Base-by-base conservation (phyloP, 2,113 vertebrate genomes). In the Percina caprodes region DNA sequence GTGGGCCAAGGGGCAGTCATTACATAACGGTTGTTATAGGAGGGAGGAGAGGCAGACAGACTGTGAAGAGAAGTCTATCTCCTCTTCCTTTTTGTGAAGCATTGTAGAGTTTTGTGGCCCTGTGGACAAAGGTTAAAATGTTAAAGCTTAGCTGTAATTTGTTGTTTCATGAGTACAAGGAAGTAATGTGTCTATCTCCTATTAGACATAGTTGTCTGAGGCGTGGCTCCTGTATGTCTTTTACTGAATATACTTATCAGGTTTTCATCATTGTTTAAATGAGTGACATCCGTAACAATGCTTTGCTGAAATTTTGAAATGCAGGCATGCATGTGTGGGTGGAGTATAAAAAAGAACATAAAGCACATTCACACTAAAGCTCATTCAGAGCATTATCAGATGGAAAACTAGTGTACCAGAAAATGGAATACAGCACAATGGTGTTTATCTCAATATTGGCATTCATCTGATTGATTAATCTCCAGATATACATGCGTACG, bases 291-390 rank as follows among this genome's bases (percentile, higher is more conserved):
- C 13, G 4, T 66, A 35, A 56, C 33, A 63, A 30, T 14, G 15
- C 58, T 67, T 19, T 48, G 30, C 15, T 67, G n/a, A 1, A 12
- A 82, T 84, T 88, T 26, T 56, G 46, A 76, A 75, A 80, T 76
- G 45, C 19, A 69, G 42, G 21, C 23, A 35, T 59, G 18, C 30
- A 4, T 13, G 23, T 49, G 26, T 23, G 48, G 33, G 45, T 54
- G 30, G 12, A 8, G 42, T n/a, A 3, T 0, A 63, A 6, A 61
- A 5, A 46, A 18, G 6, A 24, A 1, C 15, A 3, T 1, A 12
- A 7, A 30, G 46, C n/a, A 9, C 0, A 33, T 33, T 16, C 56
- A 21, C 1, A 0, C 11, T 54, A 24, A 33, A 18, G 16, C n/a
- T 24, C 23, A 26, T 35, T 49, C 7, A 52, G 3, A 46, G 35